Base-by-base conservation (phyloP, 1,140 invertebrate genomes). In the Brachionus manjavacas region DNA sequence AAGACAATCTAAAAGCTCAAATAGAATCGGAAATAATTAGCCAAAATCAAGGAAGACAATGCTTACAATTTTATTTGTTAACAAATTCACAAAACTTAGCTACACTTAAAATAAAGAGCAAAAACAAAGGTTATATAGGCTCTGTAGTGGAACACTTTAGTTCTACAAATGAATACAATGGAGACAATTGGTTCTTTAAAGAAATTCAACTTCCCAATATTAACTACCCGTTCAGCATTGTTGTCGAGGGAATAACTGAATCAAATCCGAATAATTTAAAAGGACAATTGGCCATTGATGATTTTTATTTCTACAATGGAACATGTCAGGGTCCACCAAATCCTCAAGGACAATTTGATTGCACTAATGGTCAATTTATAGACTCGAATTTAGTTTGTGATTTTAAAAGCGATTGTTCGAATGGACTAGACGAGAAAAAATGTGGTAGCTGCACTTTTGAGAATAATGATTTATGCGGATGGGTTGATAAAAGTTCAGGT, bases 391-490 rank as follows among this genome's bases (percentile, higher is more conserved):
- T 72, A n/a, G 87, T 88, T n/a, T 89, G 88, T 85, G 87, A 89
- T 85, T 89, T 88, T 72, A 85, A 83, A 2, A 39, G 28, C 8
- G 86, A 89, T 84, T 89, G 88, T 84, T 66, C 83, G 7, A 86
- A 88, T 85, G 85, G 86, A 16, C 85, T 85, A 55, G 88, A 89
- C 85, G 88, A 89, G 78, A 81, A 64, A 11, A 85, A 87, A 14
- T 89, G 88, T 87, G 88, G 88, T 4, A 86, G 87, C 64, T 89
- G 88, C 85, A 86, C 85, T 12, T 89, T 89, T 86, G 87, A 89
- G 84, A 70, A 66, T 12, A 43, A 66, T 14, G 86, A 85, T 55
- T 64, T 81, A 7, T 89, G 88, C 86, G 87, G 87, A 8, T 89
- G 88, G 88, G 85, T 28, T 9, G 88, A 89, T 84, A 84, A 86